Conservation (phyloP, 2,113 vertebrate genomes). For the Damaliscus lunatus region DNA sequence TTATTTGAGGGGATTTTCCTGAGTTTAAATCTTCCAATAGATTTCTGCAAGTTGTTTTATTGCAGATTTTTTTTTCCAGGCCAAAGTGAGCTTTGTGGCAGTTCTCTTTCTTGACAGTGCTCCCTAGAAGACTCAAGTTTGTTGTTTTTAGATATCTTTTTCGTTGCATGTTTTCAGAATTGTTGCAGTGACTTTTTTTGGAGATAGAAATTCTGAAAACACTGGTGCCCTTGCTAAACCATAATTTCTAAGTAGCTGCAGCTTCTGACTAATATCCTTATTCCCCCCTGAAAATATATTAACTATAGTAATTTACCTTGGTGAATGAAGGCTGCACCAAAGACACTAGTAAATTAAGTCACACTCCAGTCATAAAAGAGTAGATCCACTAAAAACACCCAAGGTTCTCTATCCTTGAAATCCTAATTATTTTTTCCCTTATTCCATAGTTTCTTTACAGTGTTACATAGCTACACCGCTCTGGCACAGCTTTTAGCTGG, state of each 20-base stretch:
- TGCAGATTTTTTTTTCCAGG: constrained; percentile 60
- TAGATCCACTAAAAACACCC: constrained; percentile 12
- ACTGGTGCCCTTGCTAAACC: constrained; percentile 8
- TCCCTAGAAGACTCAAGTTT: constrained; percentile 53
- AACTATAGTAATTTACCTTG: constrained; percentile 41
- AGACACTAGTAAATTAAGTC: constrained; percentile 65
- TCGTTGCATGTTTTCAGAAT: constrained; percentile 50
- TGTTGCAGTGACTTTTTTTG: constrained; percentile 44
- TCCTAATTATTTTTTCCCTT: neutral
- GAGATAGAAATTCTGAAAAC: constrained; percentile 45
- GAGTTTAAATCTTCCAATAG: constrained; percentile 34
- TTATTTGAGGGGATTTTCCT: constrained; percentile 49
- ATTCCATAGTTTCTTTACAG: neutral
- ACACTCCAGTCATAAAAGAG: constrained; percentile 48
- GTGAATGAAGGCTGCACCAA: constrained; percentile 47
- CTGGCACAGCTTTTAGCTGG: neutral
- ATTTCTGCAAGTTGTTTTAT: constrained; percentile 49
- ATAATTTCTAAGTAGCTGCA: constrained; percentile 57
- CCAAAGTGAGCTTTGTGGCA: constrained; percentile 61
- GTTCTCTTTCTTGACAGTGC: constrained; percentile 47
- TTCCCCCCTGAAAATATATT: constrained; percentile 50
- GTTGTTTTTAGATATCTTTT: constrained; percentile 62
- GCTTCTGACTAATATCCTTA: constrained; percentile 50
- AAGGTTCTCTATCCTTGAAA: constrained; percentile 27
- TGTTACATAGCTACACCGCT: neutral